Percentiles rank a stretch among this genome's conserved stretches.
Evolutionary conservation across 1,140 invertebrate genomes (phyloP).

Genomic region (Drosophila santomea): DNA sequence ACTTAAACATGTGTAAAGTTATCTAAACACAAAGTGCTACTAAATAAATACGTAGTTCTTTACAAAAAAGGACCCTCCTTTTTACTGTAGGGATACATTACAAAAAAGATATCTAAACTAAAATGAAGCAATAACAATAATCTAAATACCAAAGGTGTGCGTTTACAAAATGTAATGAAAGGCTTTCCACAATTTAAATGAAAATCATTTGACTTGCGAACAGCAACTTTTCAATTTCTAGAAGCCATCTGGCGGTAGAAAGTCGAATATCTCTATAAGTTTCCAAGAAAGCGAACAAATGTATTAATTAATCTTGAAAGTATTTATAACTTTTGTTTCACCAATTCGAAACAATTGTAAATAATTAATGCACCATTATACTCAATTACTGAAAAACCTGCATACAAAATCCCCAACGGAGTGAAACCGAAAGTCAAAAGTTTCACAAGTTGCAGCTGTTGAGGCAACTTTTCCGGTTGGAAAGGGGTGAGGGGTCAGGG

Average conservation of each 20-base stretch:
- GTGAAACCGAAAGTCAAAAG: slow-evolving; percentile 58
- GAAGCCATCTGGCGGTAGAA: slow-evolving; percentile 39
- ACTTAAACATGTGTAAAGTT: slow-evolving; percentile 25
- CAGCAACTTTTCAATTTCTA: slow-evolving; percentile 61
- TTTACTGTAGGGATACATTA: neutral
- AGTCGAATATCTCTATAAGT: slow-evolving; percentile 36
- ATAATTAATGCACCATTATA: slow-evolving; percentile 83
- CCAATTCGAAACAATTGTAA: slow-evolving; percentile 77
- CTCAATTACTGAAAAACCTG: slow-evolving; percentile 76
- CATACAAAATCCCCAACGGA: slow-evolving; percentile 63
- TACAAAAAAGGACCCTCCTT: too few species aligned
- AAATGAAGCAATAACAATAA: slow-evolving; percentile 1
- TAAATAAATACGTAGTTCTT: neutral
- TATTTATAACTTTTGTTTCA: slow-evolving; percentile 77
- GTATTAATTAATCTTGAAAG: slow-evolving; percentile 77
- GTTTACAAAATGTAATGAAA: slow-evolving; percentile 40
- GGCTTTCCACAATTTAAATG: slow-evolving; percentile 17
- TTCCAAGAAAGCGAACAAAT: slow-evolving; percentile 24
- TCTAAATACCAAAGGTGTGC: too few species aligned
- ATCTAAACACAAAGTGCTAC: neutral
- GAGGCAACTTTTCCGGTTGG: slow-evolving; percentile 39
- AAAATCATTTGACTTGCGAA: slow-evolving; percentile 4
- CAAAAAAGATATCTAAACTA: neutral
- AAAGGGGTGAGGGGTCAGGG: slow-evolving; percentile 31
- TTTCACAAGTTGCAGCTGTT: slow-evolving; percentile 67